Evolutionary conservation across 1,140 invertebrate genomes (phyloP), one percentile per base, ranked within the genome.

Genomic region (Zelostemma sp.): DNA sequence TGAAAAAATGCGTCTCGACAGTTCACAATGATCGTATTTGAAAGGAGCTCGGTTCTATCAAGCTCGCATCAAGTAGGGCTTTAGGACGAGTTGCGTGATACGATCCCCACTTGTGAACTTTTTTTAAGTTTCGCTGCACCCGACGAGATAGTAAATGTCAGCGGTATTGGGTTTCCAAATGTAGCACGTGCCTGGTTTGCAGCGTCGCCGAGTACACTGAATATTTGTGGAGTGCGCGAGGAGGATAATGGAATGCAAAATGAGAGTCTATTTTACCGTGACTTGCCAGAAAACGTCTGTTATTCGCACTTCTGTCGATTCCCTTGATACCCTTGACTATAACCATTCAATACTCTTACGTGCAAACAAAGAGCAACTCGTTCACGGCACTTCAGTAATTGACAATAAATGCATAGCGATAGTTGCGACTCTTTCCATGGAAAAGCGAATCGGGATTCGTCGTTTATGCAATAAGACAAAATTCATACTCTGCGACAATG

Each of bases 151-250:
- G 49, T 54, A 61, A 61, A 54, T 54, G 49, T 54, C 58, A 61
- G 49, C 16, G 50, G 38, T 61, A 61, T 61, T 47, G 58, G 51
- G 35, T 61, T 54, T 61, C 49, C 45, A 49, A 33, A 53, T 38
- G 28, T 41, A 50, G 58, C 40, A 16, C 14, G 19, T 46, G 17
- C 49, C 17, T 58, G 49, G 17, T 28, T 59, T 59, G 31, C 47
- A 15, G 40, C 56, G 35, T 15, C 35, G 35, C 3, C 11, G 35
- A 40, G 11, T n/a, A n/a, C 35, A 14, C 17, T 16, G 16, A 18
- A 43, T 43, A 43, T 43, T 43, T 43, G 41, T 43, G 5, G 14
- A 43, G 41, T 43, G 41, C 16, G 41, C 41, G 11, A 1, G 16
- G 14, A 18, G 41, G 17, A 43, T 43, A 43, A 18, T 18, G 41